Evolutionary conservation across 2,888 invertebrate species (phyloP).

Genomic region (Cyclophora punctaria): DNA sequence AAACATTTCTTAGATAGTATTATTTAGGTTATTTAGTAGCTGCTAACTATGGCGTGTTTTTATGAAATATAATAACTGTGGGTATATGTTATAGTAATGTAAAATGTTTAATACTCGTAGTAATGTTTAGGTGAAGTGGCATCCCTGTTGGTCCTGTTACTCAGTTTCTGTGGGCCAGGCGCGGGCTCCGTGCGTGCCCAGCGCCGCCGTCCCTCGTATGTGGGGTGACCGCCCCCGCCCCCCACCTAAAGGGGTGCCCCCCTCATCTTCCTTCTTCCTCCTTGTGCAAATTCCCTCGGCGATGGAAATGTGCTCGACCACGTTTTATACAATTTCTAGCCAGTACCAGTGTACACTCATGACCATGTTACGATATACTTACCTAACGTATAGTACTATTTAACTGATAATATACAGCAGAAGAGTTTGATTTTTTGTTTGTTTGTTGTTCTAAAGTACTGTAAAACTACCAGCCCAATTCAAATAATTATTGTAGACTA

Average conservation of each 20-base stretch:
- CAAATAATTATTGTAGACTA: no score
- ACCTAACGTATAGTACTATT: no score
- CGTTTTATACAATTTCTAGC: conserved; percentile 75
- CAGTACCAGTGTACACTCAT: conserved; percentile 26
- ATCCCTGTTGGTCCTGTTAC: conserved; percentile 70
- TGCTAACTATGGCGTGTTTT: no score
- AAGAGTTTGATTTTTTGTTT: no score
- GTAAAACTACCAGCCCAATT: no score
- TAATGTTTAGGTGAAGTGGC: conserved; percentile 20
- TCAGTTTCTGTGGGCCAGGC: conserved; percentile 71
- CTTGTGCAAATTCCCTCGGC: conserved; percentile 75
- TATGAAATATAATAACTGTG: no score
- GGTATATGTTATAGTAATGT: no score
- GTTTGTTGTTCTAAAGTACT: no score
- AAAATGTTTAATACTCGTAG: conserved; percentile 17
- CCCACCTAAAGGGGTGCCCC: conserved; percentile 67
- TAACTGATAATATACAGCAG: no score
- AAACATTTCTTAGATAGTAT: no score
- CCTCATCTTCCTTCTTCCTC: conserved; percentile 72
- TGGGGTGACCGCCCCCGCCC: conserved; percentile 62
- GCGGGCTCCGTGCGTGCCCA: conserved; percentile 68
- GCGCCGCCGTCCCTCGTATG: conserved; percentile 68
- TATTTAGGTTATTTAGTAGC: no score
- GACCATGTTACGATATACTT: not conserved
- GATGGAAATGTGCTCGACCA: conserved; percentile 74